phyloP scores from a whole-genome alignment of 2,797 vertebrate species.

The Sebastes miniatus region DNA sequence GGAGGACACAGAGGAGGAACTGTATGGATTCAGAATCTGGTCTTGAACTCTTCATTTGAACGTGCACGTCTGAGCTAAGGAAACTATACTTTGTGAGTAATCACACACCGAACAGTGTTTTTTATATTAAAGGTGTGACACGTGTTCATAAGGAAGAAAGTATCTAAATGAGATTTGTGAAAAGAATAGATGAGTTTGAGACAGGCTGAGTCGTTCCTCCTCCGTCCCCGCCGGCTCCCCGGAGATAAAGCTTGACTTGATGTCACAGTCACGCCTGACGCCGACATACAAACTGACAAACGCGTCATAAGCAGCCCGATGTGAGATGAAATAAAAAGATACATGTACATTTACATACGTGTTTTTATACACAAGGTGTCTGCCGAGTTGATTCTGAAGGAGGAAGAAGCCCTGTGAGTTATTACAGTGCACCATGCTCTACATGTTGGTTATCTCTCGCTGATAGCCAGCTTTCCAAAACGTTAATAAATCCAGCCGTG shows the following conservation, averaged over 20 bases:
- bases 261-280: slow-evolving; percentile 41
- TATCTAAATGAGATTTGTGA: slow-evolving; percentile 46
- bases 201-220: slow-evolving; percentile 1
- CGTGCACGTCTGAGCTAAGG: background rate
- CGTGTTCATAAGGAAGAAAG: slow-evolving; percentile 7
- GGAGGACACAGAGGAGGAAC: background rate
- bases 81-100: background rate
- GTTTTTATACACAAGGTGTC: slow-evolving; percentile 45
- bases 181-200: slow-evolving; percentile 23
- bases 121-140: slow-evolving; percentile 11
- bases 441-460: slow-evolving; percentile 80
- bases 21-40: background rate
- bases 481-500: slow-evolving; percentile 80
- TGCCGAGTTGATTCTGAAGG: slow-evolving; percentile 62
- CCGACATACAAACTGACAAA: slow-evolving; percentile 46
- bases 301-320: slow-evolving; percentile 10
- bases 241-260: slow-evolving; percentile 58
- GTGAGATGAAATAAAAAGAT: slow-evolving; percentile 57
- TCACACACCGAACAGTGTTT: background rate
- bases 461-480: slow-evolving; percentile 81
- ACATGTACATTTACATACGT: slow-evolving; percentile 68
- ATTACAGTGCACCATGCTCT: slow-evolving; percentile 72
- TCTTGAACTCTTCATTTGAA: background rate
- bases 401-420: slow-evolving; percentile 49
- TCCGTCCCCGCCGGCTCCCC: background rate